Conservation (phyloP, 2,888 invertebrate species). For the Megastigmus dorsalis region DNA sequence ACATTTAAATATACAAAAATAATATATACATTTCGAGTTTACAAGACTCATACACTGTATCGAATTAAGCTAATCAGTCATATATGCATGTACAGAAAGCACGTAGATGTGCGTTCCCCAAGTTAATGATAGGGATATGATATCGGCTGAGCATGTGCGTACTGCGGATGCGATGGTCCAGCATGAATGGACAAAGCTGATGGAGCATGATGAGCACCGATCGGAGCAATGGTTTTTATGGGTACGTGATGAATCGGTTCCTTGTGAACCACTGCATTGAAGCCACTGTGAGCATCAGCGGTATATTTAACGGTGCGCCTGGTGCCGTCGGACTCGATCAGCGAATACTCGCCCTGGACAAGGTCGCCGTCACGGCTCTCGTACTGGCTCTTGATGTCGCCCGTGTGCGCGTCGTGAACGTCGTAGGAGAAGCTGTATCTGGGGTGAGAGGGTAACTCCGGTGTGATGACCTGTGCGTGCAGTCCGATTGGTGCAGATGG, state of each 20-base stretch:
- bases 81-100: no score
- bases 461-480: background rate
- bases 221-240: no score
- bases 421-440: slow-evolving; percentile 69
- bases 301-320: slow-evolving; percentile 69
- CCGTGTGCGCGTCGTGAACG: slow-evolving; percentile 68
- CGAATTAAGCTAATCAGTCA: no score
- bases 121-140: no score
- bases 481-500: background rate
- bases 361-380: slow-evolving; percentile 68
- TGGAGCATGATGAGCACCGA: background rate
- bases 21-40: background rate
- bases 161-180: background rate
- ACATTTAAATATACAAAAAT: no score
- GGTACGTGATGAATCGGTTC: slow-evolving; percentile 59
- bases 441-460: slow-evolving; percentile 58
- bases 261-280: slow-evolving; percentile 72
- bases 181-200: no score
- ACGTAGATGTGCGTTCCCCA: no score
- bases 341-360: slow-evolving; percentile 68
- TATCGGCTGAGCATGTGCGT: background rate
- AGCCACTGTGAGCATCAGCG: slow-evolving; percentile 68
- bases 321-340: slow-evolving; percentile 69
- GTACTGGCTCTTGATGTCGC: slow-evolving; percentile 69
- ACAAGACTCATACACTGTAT: no score